Evolutionary conservation across 1,140 invertebrate genomes (phyloP).

Genomic region (Drosophila varians): DNA sequence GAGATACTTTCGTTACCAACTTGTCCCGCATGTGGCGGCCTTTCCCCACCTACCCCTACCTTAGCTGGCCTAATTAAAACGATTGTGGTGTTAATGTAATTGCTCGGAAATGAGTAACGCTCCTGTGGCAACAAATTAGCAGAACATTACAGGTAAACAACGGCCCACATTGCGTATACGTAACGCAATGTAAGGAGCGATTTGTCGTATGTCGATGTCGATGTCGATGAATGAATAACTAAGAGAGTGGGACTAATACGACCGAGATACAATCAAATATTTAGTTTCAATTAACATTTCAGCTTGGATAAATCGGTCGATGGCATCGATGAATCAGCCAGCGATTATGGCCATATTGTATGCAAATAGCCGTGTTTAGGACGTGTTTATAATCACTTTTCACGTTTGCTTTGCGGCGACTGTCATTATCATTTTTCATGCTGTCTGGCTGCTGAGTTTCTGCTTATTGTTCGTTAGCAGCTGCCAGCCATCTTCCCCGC

Average conservation of each 20-base stretch:
- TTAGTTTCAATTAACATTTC: constrained; percentile 18
- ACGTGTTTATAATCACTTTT: constrained; percentile 64
- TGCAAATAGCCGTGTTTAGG: constrained; percentile 2
- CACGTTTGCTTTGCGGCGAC: constrained; percentile 52
- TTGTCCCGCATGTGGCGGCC: constrained; percentile 6
- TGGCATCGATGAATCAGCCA: constrained; percentile 9
- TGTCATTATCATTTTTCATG: constrained; percentile 76
- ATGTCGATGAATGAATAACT: too few species aligned
- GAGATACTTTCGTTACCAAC: constrained; percentile 26
- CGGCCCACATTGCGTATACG: neutral
- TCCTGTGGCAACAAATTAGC: constrained; percentile 48
- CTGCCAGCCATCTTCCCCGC: constrained; percentile 23
- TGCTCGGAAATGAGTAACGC: constrained; percentile 46
- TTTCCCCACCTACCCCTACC: neutral
- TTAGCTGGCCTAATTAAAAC: constrained; percentile 41
- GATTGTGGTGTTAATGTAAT: constrained; percentile 27
- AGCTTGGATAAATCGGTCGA: constrained; percentile 8
- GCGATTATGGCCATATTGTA: constrained; percentile 1
- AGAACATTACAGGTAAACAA: constrained; percentile 57
- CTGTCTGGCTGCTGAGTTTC: constrained; percentile 39
- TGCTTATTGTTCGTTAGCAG: constrained; percentile 33
- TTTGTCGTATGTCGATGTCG: too few species aligned
- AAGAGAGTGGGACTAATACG: too few species aligned
- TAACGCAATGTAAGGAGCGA: too few species aligned
- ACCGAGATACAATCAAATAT: neutral